phyloP scores from a whole-genome alignment of 2,797 vertebrate species.

The Lycodopsis pacificus region DNA sequence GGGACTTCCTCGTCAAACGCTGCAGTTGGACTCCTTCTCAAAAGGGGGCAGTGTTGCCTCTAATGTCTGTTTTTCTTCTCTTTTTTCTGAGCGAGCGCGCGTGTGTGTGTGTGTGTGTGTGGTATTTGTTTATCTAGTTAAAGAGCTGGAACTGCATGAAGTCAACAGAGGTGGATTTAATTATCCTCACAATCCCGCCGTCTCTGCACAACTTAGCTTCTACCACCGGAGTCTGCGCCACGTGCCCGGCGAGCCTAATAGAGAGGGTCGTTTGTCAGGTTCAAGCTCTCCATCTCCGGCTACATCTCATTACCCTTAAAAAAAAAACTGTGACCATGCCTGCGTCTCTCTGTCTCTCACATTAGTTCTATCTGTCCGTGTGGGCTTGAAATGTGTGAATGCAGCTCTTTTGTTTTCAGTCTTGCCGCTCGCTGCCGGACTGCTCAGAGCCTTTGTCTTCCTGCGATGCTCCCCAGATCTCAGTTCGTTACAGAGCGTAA shows the following conservation, averaged over 20 bases:
- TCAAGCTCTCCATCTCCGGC: conserved; percentile 47
- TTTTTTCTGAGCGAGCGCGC: not conserved
- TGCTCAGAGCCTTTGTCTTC: conserved; percentile 75
- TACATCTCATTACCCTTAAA: conserved; percentile 67
- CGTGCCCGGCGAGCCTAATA: conserved; percentile 54
- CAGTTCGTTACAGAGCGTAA: conserved; percentile 79
- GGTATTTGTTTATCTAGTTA: conserved; percentile 57
- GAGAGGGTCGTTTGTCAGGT: conserved; percentile 54
- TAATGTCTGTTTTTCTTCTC: not conserved
- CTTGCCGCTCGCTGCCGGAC: conserved; percentile 60
- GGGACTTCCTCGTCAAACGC: conserved; percentile 60
- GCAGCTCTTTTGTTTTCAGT: conserved; percentile 67
- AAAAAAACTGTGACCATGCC: conserved; percentile 29
- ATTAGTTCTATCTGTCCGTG: conserved; percentile 31
- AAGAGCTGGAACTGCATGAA: conserved; percentile 56
- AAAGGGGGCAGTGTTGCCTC: conserved; percentile 68
- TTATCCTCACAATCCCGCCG: conserved; percentile 55
- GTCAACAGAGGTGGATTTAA: conserved; percentile 69
- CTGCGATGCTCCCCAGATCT: conserved; percentile 73
- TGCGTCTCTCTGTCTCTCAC: conserved; percentile 45
- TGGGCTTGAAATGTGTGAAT: conserved; percentile 63
- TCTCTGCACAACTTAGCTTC: conserved; percentile 55
- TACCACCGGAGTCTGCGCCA: conserved; percentile 21
- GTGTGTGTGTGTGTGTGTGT: not conserved
- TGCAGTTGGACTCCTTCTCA: conserved; percentile 68